These are phyloP conservation scores for Aulostomus chinensis DNA, from an alignment of 2,797 vertebrate species.

Conservation along the genomic window DNA sequence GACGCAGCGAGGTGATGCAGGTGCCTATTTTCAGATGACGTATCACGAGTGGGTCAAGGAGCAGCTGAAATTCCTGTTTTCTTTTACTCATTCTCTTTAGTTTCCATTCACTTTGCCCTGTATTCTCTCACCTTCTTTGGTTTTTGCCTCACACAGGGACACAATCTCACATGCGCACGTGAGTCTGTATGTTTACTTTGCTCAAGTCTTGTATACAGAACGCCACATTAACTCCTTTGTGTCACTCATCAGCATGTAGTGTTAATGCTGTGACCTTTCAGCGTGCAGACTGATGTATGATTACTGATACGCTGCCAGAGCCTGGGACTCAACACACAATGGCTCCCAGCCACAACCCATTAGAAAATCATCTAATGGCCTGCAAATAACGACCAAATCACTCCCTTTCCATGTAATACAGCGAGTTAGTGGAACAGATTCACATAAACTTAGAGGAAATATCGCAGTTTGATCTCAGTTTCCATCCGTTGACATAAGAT, in stretches of 20 bases:
- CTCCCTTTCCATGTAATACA: conserved; percentile 17
- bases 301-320: conserved; percentile 19
- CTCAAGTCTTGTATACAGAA: conserved; percentile 31
- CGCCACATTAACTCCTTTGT: conserved; percentile 61
- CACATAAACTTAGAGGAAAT: conserved; percentile 5
- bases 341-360: conserved; percentile 30
- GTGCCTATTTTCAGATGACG: no score
- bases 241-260: conserved; percentile 47
- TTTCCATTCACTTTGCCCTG: no score
- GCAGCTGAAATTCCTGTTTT: conserved; percentile 33
- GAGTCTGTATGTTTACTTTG: conserved; percentile 39
- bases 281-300: conserved; percentile 37
- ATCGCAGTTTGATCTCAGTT: conserved; percentile 4
- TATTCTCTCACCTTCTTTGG: neutral
- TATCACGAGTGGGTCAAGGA: neutral
- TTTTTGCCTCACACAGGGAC: conserved; percentile 5
- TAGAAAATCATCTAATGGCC: conserved; percentile 23
- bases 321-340: no score
- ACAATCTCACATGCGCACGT: conserved; percentile 3
- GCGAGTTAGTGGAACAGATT: conserved; percentile 8
- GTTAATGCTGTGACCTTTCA: conserved; percentile 55
- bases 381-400: conserved; percentile 29
- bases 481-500: no score
- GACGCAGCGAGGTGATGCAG: no score
- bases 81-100: conserved; percentile 45